A percentile compares a stretch with the other conserved stretches of the same genome.
These are phyloP conservation scores for Cyprinodon tularosa DNA, from an alignment of 2,113 vertebrate genomes.

Conservation along the genomic window DNA sequence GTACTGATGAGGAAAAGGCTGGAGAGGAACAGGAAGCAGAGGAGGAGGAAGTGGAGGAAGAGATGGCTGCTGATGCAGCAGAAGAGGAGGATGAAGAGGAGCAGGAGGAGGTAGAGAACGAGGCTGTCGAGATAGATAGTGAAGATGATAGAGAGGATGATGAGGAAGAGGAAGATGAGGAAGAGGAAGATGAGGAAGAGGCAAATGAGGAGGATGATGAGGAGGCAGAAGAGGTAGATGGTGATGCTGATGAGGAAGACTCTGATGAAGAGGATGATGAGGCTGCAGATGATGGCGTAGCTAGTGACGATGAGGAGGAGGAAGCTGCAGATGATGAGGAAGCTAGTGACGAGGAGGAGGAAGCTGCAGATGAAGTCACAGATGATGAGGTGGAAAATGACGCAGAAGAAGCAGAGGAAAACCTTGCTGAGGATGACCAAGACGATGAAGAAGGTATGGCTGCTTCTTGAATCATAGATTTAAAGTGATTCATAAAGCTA, in stretches of 20 bases:
- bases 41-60: not conserved
- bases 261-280: not conserved
- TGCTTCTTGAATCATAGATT: not conserved
- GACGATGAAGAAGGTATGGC: slow-evolving; percentile 33
- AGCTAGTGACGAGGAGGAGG: slow-evolving; percentile 11
- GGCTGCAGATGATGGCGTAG: not conserved
- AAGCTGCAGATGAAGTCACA: not conserved
- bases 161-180: not conserved
- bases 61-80: not conserved
- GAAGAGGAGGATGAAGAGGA: slow-evolving; percentile 11
- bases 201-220: not conserved
- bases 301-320: not conserved
- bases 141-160: not conserved
- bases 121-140: not conserved
- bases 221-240: not conserved
- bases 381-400: slow-evolving; percentile 5
- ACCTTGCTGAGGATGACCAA: slow-evolving; percentile 11
- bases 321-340: not conserved
- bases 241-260: not conserved
- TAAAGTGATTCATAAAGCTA: not conserved
- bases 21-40: slow-evolving; percentile 7
- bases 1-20: not conserved
- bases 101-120: not conserved
- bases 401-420: slow-evolving; percentile 8
- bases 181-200: not conserved